Percentiles rank a stretch among this genome's conserved stretches.
These are phyloP conservation scores for Bradysia coprophila DNA, from an alignment of 1,140 invertebrate genomes.

Conservation along the genomic window DNA sequence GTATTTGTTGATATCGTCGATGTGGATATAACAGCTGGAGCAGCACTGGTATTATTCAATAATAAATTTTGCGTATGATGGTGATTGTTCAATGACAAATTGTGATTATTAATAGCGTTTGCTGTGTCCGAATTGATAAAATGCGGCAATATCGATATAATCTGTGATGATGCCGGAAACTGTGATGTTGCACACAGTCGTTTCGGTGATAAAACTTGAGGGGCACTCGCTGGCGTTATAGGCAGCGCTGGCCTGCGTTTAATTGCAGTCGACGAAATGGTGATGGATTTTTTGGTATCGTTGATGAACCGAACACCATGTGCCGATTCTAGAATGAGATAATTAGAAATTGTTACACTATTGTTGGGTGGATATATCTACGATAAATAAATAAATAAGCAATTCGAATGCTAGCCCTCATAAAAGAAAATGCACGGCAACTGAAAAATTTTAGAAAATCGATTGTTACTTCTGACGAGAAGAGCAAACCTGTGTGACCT, in stretches of 20 bases:
- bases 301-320: conserved; percentile 1
- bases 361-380: too few relatives aligned
- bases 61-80: not conserved
- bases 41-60: not conserved
- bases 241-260: conserved; percentile 27
- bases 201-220: conserved; percentile 26
- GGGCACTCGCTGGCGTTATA: conserved; percentile 27
- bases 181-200: conserved; percentile 17
- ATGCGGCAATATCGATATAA: not conserved
- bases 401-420: too few relatives aligned
- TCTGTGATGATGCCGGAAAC: not conserved
- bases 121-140: not conserved
- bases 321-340: conserved; percentile 1
- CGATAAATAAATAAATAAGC: too few relatives aligned
- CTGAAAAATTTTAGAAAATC: too few relatives aligned
- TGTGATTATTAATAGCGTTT: too few relatives aligned
- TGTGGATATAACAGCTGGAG: not conserved
- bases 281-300: conserved; percentile 19
- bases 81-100: not conserved
- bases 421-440: too few relatives aligned
- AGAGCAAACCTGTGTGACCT: too few relatives aligned
- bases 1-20: not conserved
- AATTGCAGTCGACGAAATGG: conserved; percentile 27
- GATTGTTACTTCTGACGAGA: too few relatives aligned
- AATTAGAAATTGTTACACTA: not conserved